These are phyloP conservation scores for Orestias chungarensis DNA, from an alignment of 2,797 vertebrate species.

Conservation along the genomic window DNA sequence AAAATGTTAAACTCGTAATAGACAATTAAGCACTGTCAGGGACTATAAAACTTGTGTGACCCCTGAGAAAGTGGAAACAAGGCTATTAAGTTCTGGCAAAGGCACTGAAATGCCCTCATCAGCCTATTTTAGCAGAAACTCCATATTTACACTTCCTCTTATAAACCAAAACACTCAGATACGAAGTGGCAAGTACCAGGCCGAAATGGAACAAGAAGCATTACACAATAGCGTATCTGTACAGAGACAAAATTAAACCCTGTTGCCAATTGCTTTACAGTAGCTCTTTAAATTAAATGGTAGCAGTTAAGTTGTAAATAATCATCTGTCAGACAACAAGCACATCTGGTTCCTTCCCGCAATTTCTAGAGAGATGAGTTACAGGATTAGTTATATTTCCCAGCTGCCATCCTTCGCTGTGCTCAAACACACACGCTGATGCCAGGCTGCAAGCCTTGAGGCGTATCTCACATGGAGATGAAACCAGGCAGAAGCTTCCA, in stretches of 20 bases:
- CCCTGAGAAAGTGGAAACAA: constrained; percentile 76
- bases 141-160: constrained; percentile 56
- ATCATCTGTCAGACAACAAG: constrained; percentile 37
- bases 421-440: constrained; percentile 26
- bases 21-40: constrained; percentile 75
- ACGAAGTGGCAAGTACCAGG: constrained; percentile 22
- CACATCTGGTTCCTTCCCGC: constrained; percentile 40
- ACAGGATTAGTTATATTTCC: constrained; percentile 64
- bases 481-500: constrained; percentile 57
- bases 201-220: constrained; percentile 26
- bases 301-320: constrained; percentile 52
- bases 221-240: constrained; percentile 21
- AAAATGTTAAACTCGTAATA: constrained; percentile 66
- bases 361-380: constrained; percentile 41
- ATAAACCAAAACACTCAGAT: constrained; percentile 56
- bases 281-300: constrained; percentile 48
- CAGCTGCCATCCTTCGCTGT: constrained; percentile 56
- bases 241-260: constrained; percentile 5
- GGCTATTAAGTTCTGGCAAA: constrained; percentile 67
- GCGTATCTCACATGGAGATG: constrained; percentile 54
- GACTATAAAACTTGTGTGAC: constrained; percentile 64
- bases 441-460: constrained; percentile 62
- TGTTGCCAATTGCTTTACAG: constrained; percentile 36
- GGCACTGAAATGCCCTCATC: constrained; percentile 58
- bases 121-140: constrained; percentile 49